These are phyloP conservation scores for Anoplolepis gracilipes DNA, from an alignment of 1,140 invertebrate species.

Conservation along the genomic window DNA sequence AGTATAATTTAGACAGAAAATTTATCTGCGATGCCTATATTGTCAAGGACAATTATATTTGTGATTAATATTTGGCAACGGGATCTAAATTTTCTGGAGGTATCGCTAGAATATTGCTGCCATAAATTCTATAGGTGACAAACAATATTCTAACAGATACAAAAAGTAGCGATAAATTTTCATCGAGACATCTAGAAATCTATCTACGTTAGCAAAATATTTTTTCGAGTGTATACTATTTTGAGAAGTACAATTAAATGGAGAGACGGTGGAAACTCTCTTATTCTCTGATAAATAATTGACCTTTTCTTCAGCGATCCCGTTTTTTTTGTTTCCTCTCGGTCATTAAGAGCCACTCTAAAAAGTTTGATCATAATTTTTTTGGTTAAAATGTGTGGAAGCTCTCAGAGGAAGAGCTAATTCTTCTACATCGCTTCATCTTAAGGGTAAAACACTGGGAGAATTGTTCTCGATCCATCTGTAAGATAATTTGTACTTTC, in stretches of 20 bases:
- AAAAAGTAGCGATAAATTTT: too few species aligned
- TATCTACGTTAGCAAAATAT: too few species aligned
- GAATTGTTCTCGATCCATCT: conserved; percentile 1
- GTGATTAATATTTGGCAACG: too few species aligned
- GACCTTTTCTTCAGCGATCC: conserved; percentile 22
- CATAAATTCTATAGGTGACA: too few species aligned
- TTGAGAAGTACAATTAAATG: background rate
- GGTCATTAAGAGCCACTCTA: conserved; percentile 20
- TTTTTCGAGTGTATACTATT: background rate
- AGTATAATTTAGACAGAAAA: too few species aligned
- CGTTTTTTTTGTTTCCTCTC: background rate
- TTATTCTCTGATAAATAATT: background rate
- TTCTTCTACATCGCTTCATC: background rate
- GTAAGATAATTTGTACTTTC: background rate
- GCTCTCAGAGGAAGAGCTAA: background rate
- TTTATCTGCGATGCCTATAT: too few species aligned
- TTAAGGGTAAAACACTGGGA: conserved; percentile 5
- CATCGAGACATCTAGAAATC: too few species aligned
- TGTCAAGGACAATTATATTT: too few species aligned
- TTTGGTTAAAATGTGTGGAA: conserved; percentile 20
- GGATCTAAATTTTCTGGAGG: too few species aligned
- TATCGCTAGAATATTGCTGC: too few species aligned
- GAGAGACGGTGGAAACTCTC: background rate
- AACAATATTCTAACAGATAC: too few species aligned
- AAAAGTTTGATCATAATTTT: conserved; percentile 29